These are phyloP conservation scores for Syrmaticus mikado DNA, from an alignment of 2,113 vertebrate genomes.

Conservation along the genomic window DNA sequence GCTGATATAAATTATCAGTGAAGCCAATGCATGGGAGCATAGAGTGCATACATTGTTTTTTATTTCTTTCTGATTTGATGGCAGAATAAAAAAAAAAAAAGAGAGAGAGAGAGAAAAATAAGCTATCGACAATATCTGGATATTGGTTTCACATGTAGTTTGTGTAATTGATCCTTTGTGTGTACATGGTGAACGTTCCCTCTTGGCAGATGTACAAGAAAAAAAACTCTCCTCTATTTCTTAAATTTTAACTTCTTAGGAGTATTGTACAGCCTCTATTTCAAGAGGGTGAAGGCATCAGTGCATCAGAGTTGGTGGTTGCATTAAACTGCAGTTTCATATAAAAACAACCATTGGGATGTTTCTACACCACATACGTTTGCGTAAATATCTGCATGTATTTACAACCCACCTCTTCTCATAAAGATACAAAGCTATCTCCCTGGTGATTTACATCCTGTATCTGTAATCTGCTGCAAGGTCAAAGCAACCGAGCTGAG, in stretches of 20 bases:
- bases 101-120: neutral
- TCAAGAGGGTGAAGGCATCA: neutral
- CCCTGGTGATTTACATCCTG: slow-evolving; percentile 13
- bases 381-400: slow-evolving; percentile 27
- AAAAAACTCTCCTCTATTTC: neutral
- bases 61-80: neutral
- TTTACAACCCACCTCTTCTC: slow-evolving; percentile 29
- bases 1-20: neutral
- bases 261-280: neutral
- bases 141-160: neutral
- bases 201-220: neutral
- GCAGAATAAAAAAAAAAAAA: fast-evolving
- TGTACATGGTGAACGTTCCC: neutral
- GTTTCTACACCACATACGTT: slow-evolving; percentile 1
- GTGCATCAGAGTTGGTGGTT: neutral
- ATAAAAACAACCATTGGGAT: neutral
- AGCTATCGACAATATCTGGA: neutral
- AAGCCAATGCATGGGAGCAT: neutral
- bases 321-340: neutral
- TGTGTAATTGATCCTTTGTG: neutral
- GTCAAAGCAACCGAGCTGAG: slow-evolving; percentile 49
- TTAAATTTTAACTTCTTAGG: fast-evolving
- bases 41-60: neutral
- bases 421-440: slow-evolving; percentile 26
- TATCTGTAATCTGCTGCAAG: slow-evolving; percentile 35